A percentile compares a stretch with the other conserved stretches of the same genome.
phyloP scores from a whole-genome alignment of 1,140 invertebrate genomes.

The Temnothorax curvispinosus region DNA sequence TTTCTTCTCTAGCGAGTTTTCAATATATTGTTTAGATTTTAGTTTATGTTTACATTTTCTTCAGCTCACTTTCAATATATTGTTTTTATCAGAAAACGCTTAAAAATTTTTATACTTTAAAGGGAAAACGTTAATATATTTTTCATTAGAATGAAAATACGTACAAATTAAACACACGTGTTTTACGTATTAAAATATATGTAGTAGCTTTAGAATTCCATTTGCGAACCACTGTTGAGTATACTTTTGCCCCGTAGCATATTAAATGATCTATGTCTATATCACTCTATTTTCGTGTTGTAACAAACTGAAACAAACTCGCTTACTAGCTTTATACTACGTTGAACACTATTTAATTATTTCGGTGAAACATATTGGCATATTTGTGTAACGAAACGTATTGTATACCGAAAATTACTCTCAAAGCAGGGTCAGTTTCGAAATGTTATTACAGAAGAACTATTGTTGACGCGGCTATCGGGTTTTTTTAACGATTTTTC shows the following conservation, averaged over 20 bases:
- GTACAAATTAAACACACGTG: neutral
- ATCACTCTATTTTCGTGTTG: conserved; percentile 11
- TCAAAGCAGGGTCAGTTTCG: neutral
- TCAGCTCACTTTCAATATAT: too few species aligned
- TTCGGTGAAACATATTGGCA: conserved; percentile 19
- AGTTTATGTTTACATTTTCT: too few species aligned
- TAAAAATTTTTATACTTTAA: neutral
- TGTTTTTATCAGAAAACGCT: neutral
- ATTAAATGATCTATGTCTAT: conserved; percentile 24
- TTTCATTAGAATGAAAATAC: neutral
- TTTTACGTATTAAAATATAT: neutral
- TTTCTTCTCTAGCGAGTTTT: neutral
- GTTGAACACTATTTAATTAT: conserved; percentile 2
- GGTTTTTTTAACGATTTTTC: conserved; percentile 13
- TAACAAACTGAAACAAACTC: conserved; percentile 44
- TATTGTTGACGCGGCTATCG: neutral
- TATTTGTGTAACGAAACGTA: neutral
- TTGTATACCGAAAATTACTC: neutral
- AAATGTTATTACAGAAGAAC: conserved; percentile 16
- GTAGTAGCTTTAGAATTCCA: neutral
- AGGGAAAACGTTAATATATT: neutral
- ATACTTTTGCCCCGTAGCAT: neutral
- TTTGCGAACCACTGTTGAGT: neutral
- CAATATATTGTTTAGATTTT: neutral
- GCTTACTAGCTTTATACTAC: conserved; percentile 9